Conservation (phyloP, 2,797 vertebrate species). For the Prionace glauca region DNA sequence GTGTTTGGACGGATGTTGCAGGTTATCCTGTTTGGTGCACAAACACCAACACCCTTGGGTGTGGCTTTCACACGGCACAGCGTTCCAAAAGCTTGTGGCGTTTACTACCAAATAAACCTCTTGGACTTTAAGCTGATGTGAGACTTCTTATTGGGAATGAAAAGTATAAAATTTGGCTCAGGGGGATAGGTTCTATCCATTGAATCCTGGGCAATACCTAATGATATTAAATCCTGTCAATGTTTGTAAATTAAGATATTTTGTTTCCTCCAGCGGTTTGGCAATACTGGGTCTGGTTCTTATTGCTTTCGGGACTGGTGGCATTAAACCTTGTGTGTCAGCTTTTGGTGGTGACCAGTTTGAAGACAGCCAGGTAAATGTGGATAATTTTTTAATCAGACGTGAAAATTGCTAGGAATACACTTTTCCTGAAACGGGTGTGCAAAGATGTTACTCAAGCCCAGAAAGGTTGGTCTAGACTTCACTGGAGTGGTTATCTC, state of each 20-base stretch:
- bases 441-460: neutral
- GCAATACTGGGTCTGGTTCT: constrained; percentile 77
- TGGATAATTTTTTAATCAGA: neutral
- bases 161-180: neutral
- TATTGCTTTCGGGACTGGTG: constrained; percentile 88
- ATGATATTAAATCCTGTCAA: neutral
- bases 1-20: no score
- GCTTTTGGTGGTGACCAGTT: constrained; percentile 96
- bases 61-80: no score
- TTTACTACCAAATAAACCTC: no score
- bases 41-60: no score
- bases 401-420: no score
- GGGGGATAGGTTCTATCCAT: neutral
- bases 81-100: no score
- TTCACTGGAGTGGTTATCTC: no score
- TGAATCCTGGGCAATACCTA: neutral
- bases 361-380: constrained; percentile 70
- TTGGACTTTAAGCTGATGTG: no score
- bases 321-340: constrained; percentile 92
- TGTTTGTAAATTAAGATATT: neutral
- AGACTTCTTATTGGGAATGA: no score
- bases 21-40: no score
- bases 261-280: constrained; percentile 56
- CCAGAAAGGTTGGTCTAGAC: neutral
- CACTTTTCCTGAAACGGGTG: no score